Evolutionary conservation across 2,888 invertebrate genomes (phyloP), one percentile per base, ranked within the genome.

Genomic region (Neocrepidodera transversa): DNA sequence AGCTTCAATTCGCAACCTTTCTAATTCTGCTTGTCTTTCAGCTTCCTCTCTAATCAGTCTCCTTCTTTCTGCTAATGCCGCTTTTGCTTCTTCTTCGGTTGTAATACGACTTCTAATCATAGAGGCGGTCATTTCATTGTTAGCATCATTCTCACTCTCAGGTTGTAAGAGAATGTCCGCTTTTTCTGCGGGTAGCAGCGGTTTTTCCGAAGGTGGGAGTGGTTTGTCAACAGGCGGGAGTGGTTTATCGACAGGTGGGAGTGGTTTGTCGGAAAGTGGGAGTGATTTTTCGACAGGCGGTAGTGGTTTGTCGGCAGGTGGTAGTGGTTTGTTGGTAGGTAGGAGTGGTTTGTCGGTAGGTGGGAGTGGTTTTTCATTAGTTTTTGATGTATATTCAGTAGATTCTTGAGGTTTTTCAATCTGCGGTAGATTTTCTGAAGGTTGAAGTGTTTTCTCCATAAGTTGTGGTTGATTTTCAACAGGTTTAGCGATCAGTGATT

Each of bases 51-150:
- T 81, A 8, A 95, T 95, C 60, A 93, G 82, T 58, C 94, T 85
- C 66, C 96, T 83, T 62, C 93, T 85, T 82, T 96, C 96, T 0
- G 96, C 95, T 56, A 97, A 82, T 55, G 95, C 95, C 13, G 95
- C 95, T 80, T 95, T 96, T 6, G 96, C 96, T 78, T 95, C 89
- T 78, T 93, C 95, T 80, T 94, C 95, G 1, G 94, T 94, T 7
- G 90, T 92, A 68, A 94, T 93, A 68, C 88, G 83, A 23, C 82
- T 82, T 76, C 86, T 88, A 60, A 85, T 86, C 84, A 88, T 86
- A 28, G 88, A 88, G 43, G 88, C 85, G 68, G 82, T 74, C 79
- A 81, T 79, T 67, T 78, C 78, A 51, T 65, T 73, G 49, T 68
- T 67, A 17, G 56, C 32, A 53, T 61, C 58, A 20, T 65, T 65